Evolutionary conservation across 2,113 vertebrate genomes (phyloP).

Genomic region (Romanogobio albipinnatus): DNA sequence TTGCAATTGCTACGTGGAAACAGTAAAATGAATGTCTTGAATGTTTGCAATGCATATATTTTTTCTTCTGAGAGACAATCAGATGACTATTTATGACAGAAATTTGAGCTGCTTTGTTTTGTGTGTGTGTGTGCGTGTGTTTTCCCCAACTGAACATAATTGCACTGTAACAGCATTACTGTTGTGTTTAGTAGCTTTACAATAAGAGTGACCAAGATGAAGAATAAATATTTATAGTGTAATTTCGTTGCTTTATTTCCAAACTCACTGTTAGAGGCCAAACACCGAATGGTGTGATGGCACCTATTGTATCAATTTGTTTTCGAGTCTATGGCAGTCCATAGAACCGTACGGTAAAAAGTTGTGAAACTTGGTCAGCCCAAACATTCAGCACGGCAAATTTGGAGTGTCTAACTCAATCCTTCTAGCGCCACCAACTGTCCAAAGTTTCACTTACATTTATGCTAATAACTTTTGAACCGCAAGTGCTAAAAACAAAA

Average conservation of each 20-base stretch:
- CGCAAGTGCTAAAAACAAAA: too few relatives aligned
- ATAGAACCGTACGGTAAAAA: too few relatives aligned
- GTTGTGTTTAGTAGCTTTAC: not conserved
- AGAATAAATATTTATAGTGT: conserved; percentile 3
- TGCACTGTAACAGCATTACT: not conserved
- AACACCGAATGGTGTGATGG: too few relatives aligned
- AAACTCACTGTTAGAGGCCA: not conserved
- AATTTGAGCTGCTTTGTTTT: not conserved
- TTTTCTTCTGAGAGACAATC: not conserved
- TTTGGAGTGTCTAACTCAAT: too few relatives aligned
- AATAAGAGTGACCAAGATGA: not conserved
- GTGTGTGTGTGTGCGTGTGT: too few relatives aligned
- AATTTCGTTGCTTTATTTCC: not conserved
- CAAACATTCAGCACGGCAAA: too few relatives aligned
- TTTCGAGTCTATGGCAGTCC: too few relatives aligned
- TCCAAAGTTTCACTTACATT: too few relatives aligned
- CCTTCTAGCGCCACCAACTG: too few relatives aligned
- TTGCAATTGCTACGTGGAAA: not conserved
- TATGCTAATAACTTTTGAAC: too few relatives aligned
- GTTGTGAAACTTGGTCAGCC: too few relatives aligned
- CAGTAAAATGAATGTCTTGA: not conserved
- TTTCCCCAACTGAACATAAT: not conserved
- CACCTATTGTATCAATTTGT: too few relatives aligned
- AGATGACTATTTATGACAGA: not conserved
- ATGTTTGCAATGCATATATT: not conserved